Base-by-base conservation (phyloP, 2,113 vertebrate species). In the Chauna torquata region DNA sequence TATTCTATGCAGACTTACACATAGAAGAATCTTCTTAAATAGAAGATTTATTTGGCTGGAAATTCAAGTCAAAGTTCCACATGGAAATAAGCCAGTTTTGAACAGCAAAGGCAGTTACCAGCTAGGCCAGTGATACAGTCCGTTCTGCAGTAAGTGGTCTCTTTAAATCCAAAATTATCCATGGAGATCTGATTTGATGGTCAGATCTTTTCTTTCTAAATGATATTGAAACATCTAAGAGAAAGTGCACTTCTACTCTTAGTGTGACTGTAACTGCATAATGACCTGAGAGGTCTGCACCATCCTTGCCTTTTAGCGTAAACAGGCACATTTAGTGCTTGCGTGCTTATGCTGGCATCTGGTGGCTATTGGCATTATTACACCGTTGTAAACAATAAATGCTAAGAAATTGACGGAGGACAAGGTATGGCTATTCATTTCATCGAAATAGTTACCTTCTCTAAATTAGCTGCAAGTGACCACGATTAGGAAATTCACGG, bases 321-420 rank as follows among this genome's bases (percentile, higher is more conserved):
- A 76, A 2, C 22, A 45, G 36, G n/a, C 64, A 5, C n/a, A 16
- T 8, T 1, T 22, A 36, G 61, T 55, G 61, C 61, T 36, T 3
- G 12, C 25, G 22, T 74, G 34, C 45, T 64, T 76, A 22, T 90
- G 93, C 90, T 94, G 96, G 66, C 93, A 96, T 52, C 93, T 84
- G 71, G 76, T 96, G 97, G 96, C 71, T 52, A 6, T 22, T 38
- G 40, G 69, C 15, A 22, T 82, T 68, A 88, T n/a, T 61, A 58
- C 93, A 90, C 45, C 18, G 11, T 50, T 36, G 40, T 57, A 70
- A 74, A 85, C 10, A 47, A 24, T 75, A 11, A 83, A 79, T 13
- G 34, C 19, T 44, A 15, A 55, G 32, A 23, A 86, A 25, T 2
- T 68, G 47, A 11, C 47, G 54, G 49, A 38, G 25, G 34, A 59